phyloP scores from a whole-genome alignment of 2,888 invertebrate genomes.

The Sinotaia quadrata region DNA sequence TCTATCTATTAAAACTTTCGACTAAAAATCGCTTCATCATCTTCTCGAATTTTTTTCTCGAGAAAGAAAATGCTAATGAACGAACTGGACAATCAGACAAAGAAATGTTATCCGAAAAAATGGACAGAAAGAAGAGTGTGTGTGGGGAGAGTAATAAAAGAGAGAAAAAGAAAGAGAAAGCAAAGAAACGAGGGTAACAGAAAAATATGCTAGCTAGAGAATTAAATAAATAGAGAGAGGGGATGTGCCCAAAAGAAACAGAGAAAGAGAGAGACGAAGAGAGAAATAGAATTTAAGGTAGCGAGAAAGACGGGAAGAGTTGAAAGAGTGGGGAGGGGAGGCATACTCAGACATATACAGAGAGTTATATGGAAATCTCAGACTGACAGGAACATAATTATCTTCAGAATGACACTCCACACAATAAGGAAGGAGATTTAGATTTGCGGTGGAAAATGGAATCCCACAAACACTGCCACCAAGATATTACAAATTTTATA shows the following conservation, averaged over 20 bases:
- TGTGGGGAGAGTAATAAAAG: background rate
- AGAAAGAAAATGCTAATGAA: too few species aligned
- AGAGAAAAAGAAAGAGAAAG: background rate
- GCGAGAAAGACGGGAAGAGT: background rate
- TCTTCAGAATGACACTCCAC: background rate
- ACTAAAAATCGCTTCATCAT: too few species aligned
- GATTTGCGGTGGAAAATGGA: too few species aligned
- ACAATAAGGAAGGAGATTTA: background rate
- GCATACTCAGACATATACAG: background rate
- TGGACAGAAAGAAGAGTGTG: background rate
- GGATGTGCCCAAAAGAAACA: background rate
- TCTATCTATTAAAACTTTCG: too few species aligned
- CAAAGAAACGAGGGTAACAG: background rate
- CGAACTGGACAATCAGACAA: too few species aligned
- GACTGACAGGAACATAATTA: background rate
- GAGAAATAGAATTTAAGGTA: slow-evolving; percentile 3
- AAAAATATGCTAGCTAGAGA: slow-evolving; percentile 1
- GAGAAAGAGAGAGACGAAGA: slow-evolving; percentile 8
- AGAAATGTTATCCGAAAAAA: too few species aligned
- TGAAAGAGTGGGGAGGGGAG: background rate
- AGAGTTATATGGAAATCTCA: too few species aligned
- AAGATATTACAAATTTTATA: too few species aligned
- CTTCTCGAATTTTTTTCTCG: too few species aligned
- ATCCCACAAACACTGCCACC: too few species aligned
- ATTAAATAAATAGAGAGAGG: background rate